These are phyloP conservation scores for Saxidomus purpurata DNA, from an alignment of 1,140 invertebrate species.

Conservation along the genomic window DNA sequence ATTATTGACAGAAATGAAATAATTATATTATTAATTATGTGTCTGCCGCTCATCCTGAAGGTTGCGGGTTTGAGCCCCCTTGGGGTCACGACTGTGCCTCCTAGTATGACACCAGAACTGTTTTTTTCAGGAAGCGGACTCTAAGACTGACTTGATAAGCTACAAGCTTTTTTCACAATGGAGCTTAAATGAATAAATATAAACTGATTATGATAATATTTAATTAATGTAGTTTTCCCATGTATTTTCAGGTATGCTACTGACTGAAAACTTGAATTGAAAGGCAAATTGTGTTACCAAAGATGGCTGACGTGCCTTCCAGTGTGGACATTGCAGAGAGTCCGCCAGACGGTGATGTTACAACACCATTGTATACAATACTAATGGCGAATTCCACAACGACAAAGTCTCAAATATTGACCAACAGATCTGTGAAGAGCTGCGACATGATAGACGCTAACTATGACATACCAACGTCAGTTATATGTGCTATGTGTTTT, in stretches of 20 bases:
- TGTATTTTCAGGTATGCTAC: neutral
- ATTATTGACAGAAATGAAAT: too few species aligned
- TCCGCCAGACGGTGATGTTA: slow-evolving; percentile 13
- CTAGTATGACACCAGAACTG: too few species aligned
- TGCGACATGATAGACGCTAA: slow-evolving; percentile 88
- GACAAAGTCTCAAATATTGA: slow-evolving; percentile 65
- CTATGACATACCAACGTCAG: slow-evolving; percentile 88
- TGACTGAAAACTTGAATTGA: neutral
- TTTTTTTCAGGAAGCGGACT: too few species aligned
- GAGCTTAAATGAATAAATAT: too few species aligned
- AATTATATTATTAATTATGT: too few species aligned
- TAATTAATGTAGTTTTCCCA: neutral
- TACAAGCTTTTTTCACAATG: too few species aligned
- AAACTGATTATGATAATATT: too few species aligned
- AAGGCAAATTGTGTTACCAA: neutral
- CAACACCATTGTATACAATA: slow-evolving; percentile 36
- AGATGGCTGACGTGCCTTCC: slow-evolving; percentile 28
- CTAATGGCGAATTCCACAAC: slow-evolving; percentile 8
- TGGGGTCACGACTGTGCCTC: too few species aligned
- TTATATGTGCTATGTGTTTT: slow-evolving; percentile 89
- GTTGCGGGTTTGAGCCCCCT: too few species aligned
- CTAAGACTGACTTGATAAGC: too few species aligned
- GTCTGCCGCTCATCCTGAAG: too few species aligned
- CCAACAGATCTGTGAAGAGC: slow-evolving; percentile 38
- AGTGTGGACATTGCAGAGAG: slow-evolving; percentile 12